Percentiles rank a stretch among this genome's conserved stretches.
Conservation (phyloP, 2,797 vertebrate species). For the Orientallactaga sibirica region DNA sequence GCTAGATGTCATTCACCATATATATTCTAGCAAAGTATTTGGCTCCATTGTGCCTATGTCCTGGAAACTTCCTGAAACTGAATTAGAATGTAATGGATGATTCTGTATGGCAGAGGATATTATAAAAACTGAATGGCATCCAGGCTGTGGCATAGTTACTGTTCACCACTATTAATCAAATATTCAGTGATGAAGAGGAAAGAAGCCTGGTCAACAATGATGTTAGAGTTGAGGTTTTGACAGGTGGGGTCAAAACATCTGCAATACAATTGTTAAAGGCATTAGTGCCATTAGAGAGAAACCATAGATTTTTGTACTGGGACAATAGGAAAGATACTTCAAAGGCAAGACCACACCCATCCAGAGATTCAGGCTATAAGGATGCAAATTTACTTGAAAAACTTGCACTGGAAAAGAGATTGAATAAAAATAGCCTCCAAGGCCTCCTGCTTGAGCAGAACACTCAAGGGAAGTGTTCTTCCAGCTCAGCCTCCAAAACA, state of each 20-base stretch:
- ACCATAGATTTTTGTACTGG: background rate
- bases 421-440: background rate
- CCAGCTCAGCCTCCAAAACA: background rate
- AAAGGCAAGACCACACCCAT: background rate
- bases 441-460: background rate
- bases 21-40: background rate
- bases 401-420: background rate
- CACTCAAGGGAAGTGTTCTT: background rate
- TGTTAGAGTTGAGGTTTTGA: background rate
- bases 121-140: background rate
- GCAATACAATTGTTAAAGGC: background rate
- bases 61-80: background rate
- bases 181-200: background rate
- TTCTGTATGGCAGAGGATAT: background rate
- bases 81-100: background rate
- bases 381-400: background rate
- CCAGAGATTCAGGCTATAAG: background rate
- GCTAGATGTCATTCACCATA: background rate
- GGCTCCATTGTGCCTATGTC: background rate
- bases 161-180: background rate
- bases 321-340: background rate
- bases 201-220: background rate
- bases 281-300: background rate
- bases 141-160: background rate
- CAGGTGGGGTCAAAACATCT: background rate